Evolutionary conservation across 23 tunicate species (phyloP), one percentile per base, ranked within the genome.

Genomic region (Halocynthia aurantium): DNA sequence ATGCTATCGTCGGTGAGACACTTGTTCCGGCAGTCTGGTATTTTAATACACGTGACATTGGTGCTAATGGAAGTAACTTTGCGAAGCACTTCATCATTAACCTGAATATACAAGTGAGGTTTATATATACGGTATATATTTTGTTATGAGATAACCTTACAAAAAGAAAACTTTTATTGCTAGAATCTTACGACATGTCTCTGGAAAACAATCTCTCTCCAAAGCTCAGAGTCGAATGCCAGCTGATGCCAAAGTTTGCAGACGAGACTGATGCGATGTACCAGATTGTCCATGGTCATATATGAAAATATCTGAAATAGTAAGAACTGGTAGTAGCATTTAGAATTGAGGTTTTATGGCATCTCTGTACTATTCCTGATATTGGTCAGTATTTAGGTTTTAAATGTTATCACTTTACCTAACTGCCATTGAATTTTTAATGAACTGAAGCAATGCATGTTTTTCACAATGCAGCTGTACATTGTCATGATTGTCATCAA

Each of bases 231-330:
- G 1, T 65, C 70, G 18, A 65, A 65, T 15, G 70, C 70, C 70
- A 65, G 5, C 9, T 65, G 10, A 65, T 65, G 70, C 70, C 70
- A 65, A 20, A 49, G 31, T 65, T 65, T 65, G 18, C 70, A 65
- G 15, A 65, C 70, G 10, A 15, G 17, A 65, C 70, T 65, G 10
- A 65, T 49, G 31, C 70, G 22, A 49, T 65, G 70, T 11, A 65
- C 70, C 18, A 65, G 31, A 10, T 65, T 31, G 44, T 31, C 44
- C 44, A 31, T 31, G 44, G 44, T 31, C 44, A 31, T 31, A 31
- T 31, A 4, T 31, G 44, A 31, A 31, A 31, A 31, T 31, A 31
- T 31, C 44, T 31, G 44, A 31, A 31, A 31, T 31, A 31, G 44
- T 31, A 31, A 31, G 44, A 31, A 31, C 44, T 31, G 44, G 44